Base-by-base conservation (phyloP, 92 coral and sea anemone species). In the Phenganax subtilis region DNA sequence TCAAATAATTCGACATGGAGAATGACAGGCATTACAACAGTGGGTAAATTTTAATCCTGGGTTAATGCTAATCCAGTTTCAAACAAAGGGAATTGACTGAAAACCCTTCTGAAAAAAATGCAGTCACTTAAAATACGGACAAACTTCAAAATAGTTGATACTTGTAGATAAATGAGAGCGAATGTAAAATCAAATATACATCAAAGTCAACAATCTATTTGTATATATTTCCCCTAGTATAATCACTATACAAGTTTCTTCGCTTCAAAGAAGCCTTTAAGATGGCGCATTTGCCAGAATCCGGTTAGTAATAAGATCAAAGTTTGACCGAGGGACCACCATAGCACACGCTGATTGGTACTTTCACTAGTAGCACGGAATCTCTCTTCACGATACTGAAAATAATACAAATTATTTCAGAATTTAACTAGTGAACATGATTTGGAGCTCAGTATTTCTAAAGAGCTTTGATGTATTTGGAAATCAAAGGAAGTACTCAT, bases 281-380 rank as follows among this genome's bases (percentile, higher is more conserved):
- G 96, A 85, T 96, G 99, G 82, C 99, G 85, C 99, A 96, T 96
- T 85, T 96, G 99, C 99, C 99, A 96, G 83, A 96, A 92, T 57
- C 98, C 98, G 17, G 99, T 96, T 6, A 88, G 73, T 77, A 96
- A 83, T 9, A 96, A 93, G 77, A 96, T 96, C 75, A 96, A 64
- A 29, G 99, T 96, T 77, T 96, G 99, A 54, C 91, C 99, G 30
- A 96, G 83, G n/a, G 99, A 97, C 99, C 99, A 96, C 99, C 99
- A 96, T 68, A 96, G 83, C 7, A 96, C 99, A 79, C 99, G 90
- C 81, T 96, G 99, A 84, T 96, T 96, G 12, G 99, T 96, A 75
- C 99, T 96, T 83, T 96, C 99, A 72, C 99, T 96, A 27, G 99
- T 96, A 31, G 79, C 60, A 54, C 99, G 89, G 86, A 96, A 96